Percentiles rank a stretch among this genome's conserved stretches.
Conservation (phyloP, 1,140 invertebrate species). For the Neodiprion pinetum region DNA sequence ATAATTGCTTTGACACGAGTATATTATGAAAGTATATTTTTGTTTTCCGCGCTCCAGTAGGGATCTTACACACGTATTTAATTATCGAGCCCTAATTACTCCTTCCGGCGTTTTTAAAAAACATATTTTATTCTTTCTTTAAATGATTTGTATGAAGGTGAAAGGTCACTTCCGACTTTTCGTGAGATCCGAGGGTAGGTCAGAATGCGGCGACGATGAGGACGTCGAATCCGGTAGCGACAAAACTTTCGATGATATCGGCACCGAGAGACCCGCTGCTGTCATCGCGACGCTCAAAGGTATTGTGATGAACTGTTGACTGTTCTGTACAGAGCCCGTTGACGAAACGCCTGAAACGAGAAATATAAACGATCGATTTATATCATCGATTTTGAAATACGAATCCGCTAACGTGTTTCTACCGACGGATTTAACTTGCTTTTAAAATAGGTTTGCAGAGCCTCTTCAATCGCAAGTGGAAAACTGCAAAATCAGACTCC, state of each 20-base stretch:
- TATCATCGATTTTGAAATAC: background rate
- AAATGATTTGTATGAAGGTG: too few relatives aligned
- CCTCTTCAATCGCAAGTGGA: background rate
- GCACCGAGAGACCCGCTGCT: constrained; percentile 51
- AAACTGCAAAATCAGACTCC: background rate
- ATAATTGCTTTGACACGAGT: too few relatives aligned
- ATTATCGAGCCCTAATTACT: too few relatives aligned
- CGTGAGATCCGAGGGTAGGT: constrained; percentile 54
- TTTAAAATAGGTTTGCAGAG: constrained; percentile 10
- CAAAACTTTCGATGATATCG: constrained; percentile 49
- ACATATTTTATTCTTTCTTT: too few relatives aligned
- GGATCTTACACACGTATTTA: too few relatives aligned
- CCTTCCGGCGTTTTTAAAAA: too few relatives aligned
- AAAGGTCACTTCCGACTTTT: constrained; percentile 51
- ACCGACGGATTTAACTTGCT: background rate
- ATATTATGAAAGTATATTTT: too few relatives aligned
- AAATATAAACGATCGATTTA: constrained; percentile 32
- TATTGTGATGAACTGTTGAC: constrained; percentile 58
- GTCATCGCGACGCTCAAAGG: constrained; percentile 57
- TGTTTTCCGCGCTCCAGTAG: too few relatives aligned
- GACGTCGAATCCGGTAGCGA: constrained; percentile 43
- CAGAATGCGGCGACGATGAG: constrained; percentile 41
- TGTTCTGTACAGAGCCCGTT: constrained; percentile 48
- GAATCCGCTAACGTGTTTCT: background rate
- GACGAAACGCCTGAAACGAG: constrained; percentile 40